phyloP scores from a whole-genome alignment of 2,113 vertebrate species.

The Aegypius monachus region DNA sequence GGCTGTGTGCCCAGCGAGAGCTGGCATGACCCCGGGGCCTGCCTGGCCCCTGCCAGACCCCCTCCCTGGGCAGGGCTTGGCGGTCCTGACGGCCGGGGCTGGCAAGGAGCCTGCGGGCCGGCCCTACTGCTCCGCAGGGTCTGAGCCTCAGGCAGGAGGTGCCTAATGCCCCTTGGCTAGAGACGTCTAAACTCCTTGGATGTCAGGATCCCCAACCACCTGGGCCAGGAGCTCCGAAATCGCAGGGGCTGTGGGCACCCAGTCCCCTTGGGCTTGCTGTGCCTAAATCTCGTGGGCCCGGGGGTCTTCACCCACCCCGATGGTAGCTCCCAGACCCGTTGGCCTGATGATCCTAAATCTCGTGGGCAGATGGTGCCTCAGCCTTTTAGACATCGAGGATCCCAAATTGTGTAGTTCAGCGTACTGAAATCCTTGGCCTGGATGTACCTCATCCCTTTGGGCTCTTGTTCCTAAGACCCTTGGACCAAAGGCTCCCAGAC shows the following conservation, averaged over 20 bases:
- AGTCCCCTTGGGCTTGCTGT: neutral
- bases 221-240: neutral
- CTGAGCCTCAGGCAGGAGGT: neutral
- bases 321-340: neutral
- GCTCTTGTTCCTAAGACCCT: neutral
- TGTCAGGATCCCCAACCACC: neutral
- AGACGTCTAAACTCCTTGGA: neutral
- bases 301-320: accelerated
- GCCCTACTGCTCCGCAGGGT: neutral
- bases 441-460: neutral
- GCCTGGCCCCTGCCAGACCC: neutral
- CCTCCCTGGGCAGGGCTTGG: neutral
- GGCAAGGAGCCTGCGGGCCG: neutral
- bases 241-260: neutral
- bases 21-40: neutral
- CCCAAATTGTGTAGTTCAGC: neutral
- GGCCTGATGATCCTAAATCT: neutral
- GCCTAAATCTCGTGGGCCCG: neutral
- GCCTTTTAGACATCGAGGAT: neutral
- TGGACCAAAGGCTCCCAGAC: neutral
- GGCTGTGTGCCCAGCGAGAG: neutral
- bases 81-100: neutral
- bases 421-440: neutral
- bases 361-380: neutral
- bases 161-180: neutral